Evolutionary conservation across 2,888 invertebrate genomes (phyloP).

Genomic region (Brachyptera risi): DNA sequence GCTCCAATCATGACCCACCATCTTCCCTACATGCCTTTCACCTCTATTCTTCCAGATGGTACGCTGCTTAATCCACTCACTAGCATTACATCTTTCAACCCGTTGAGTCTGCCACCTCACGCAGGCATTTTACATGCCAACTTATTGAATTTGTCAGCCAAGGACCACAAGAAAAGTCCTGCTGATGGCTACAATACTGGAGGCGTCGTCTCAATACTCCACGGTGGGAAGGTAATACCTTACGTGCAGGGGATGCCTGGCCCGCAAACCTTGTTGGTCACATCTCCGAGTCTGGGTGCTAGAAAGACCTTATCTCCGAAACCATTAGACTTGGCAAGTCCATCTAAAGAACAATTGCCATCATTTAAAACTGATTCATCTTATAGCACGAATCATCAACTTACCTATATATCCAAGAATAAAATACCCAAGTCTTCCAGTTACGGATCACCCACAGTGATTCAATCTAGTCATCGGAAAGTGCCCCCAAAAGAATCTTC

Average conservation of each 20-base stretch:
- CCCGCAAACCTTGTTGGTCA: slow-evolving; percentile 56
- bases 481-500: neutral
- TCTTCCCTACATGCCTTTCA: slow-evolving; percentile 36
- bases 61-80: slow-evolving; percentile 55
- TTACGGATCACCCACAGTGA: neutral
- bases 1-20: slow-evolving; percentile 42
- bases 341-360: slow-evolving; percentile 38
- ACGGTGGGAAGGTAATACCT: slow-evolving; percentile 72
- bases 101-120: slow-evolving; percentile 53
- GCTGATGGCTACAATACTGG: slow-evolving; percentile 43
- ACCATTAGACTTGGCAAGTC: slow-evolving; percentile 41
- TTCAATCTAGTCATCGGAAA: neutral
- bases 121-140: slow-evolving; percentile 12
- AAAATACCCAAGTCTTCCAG: slow-evolving; percentile 13
- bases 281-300: neutral
- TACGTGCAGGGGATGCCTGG: slow-evolving; percentile 87
- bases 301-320: slow-evolving; percentile 23
- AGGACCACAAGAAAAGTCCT: neutral
- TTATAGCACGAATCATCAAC: neutral
- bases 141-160: neutral
- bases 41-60: slow-evolving; percentile 39
- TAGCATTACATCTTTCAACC: slow-evolving; percentile 66
- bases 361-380: neutral
- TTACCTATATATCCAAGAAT: neutral
- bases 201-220: slow-evolving; percentile 59